Evolutionary conservation across 2,888 invertebrate genomes (phyloP).

Genomic region (Rotaria magnacalcarata): DNA sequence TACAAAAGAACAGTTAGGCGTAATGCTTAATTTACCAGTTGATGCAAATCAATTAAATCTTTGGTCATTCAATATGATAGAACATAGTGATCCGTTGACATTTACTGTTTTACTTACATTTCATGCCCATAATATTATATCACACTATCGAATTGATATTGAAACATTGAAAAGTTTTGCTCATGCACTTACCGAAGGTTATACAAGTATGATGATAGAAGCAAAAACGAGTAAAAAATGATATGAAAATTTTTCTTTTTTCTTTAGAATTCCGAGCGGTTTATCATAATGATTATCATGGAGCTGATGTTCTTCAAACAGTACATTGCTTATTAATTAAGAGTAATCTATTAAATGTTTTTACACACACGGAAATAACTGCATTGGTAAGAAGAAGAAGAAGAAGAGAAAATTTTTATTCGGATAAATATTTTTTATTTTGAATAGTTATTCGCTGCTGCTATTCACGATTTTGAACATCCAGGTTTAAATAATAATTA

Average conservation of each 20-base stretch:
- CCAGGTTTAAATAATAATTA: conserved; percentile 12
- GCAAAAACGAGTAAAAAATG: not conserved
- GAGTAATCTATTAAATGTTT: not conserved
- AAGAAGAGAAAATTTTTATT: not conserved
- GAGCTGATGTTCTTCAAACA: conserved; percentile 18
- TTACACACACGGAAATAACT: not conserved
- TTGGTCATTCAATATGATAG: not conserved
- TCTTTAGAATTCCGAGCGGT: not conserved
- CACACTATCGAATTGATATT: not conserved
- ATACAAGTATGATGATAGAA: not conserved
- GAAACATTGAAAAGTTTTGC: not conserved
- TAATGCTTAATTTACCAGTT: not conserved
- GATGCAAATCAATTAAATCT: not conserved
- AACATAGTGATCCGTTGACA: not conserved
- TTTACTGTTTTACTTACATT: not conserved
- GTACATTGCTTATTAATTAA: not conserved
- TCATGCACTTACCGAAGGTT: not conserved
- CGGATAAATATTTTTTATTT: not conserved
- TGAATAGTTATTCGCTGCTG: not conserved
- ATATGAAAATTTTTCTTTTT: not conserved
- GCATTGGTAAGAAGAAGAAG: not conserved
- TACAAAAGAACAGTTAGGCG: not conserved
- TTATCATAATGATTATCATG: not conserved
- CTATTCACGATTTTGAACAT: conserved; percentile 2
- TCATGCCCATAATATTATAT: not conserved